A percentile compares a stretch with the other conserved stretches of the same genome.
These are phyloP conservation scores for Charina bottae DNA, from an alignment of 2,113 vertebrate genomes.

Conservation along the genomic window DNA sequence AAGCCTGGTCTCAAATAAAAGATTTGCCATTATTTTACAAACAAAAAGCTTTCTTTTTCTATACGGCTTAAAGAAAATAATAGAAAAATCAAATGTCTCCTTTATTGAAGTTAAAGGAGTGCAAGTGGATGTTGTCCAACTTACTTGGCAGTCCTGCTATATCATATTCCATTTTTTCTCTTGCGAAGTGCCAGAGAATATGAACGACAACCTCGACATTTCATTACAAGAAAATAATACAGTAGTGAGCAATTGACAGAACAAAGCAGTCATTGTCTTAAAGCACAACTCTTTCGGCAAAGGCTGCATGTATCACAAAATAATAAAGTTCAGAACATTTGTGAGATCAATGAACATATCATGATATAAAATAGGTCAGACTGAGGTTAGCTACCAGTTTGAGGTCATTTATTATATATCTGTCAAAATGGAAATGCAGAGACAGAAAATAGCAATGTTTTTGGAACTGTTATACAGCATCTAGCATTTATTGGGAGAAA, in stretches of 20 bases:
- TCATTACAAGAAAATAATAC: conserved; percentile 32
- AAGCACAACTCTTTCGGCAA: conserved; percentile 41
- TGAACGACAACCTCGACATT: neutral
- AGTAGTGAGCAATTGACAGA: neutral
- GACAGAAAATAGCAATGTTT: conserved; percentile 37
- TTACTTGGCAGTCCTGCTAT: neutral
- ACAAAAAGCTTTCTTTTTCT: neutral
- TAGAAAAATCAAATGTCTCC: neutral
- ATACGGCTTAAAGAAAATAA: neutral
- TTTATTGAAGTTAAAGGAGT: neutral
- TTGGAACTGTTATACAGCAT: neutral
- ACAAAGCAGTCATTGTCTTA: conserved; percentile 3
- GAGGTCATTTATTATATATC: neutral
- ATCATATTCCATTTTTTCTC: neutral
- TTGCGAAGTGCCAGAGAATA: neutral
- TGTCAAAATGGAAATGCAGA: conserved; percentile 15
- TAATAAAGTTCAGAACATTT: neutral
- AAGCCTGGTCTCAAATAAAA: neutral
- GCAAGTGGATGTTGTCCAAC: neutral
- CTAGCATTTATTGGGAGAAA: conserved; percentile 43
- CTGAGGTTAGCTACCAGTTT: rapidly evolving
- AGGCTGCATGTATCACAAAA: conserved; percentile 20
- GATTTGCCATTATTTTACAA: neutral
- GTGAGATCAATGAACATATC: conserved; percentile 13
- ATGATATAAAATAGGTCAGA: neutral